These are phyloP conservation scores for Amazona ochrocephala DNA, from an alignment of 2,797 vertebrate genomes.

Conservation along the genomic window DNA sequence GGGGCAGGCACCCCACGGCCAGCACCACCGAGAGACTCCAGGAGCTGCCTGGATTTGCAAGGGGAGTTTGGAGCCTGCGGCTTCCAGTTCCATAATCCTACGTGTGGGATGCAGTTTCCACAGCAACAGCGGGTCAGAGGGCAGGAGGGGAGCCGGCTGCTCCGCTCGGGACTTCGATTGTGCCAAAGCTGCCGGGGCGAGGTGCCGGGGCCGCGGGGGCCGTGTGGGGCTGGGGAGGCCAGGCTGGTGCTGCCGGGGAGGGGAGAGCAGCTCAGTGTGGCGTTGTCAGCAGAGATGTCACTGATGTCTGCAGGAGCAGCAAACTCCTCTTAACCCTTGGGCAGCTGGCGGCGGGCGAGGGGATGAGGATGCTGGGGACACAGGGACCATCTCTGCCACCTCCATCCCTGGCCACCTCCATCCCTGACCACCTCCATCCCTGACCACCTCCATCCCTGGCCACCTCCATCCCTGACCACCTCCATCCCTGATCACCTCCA, in stretches of 20 bases:
- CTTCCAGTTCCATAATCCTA: conserved; percentile 79
- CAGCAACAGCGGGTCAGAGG: conserved; percentile 82
- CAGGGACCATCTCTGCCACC: neutral
- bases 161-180: conserved; percentile 77
- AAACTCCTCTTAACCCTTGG: conserved; percentile 80
- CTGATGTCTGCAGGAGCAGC: conserved; percentile 82
- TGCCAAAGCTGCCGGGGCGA: conserved; percentile 70
- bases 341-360: conserved; percentile 1
- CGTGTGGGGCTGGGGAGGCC: conserved; percentile 1
- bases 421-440: no score
- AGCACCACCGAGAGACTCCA: neutral
- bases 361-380: neutral
- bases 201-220: neutral
- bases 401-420: no score
- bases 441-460: no score
- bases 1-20: neutral
- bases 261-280: conserved; percentile 76
- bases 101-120: conserved; percentile 81
- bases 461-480: neutral
- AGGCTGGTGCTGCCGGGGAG: conserved; percentile 63
- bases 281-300: conserved; percentile 82
- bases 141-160: conserved; percentile 78
- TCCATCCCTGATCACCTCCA: no score
- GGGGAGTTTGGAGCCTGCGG: conserved; percentile 73
- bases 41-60: conserved; percentile 47